Percentiles rank a stretch among this genome's conserved stretches.
phyloP scores from a whole-genome alignment of 1,140 invertebrate genomes.

The Listronotus bonariensis region DNA sequence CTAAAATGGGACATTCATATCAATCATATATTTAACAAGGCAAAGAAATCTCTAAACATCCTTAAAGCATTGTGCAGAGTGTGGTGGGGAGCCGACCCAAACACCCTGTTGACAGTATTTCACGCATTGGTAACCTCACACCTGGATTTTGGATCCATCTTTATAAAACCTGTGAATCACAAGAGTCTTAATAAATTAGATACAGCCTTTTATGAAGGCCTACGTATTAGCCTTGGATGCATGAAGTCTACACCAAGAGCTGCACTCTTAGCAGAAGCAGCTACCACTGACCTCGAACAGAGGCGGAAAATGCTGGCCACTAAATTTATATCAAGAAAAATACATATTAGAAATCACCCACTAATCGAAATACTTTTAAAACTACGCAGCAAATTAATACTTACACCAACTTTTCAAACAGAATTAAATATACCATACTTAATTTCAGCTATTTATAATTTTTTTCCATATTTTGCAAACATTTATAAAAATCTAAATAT shows the following conservation, averaged over 20 bases:
- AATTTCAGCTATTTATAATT: background rate
- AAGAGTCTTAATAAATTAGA: background rate
- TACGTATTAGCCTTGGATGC: conserved; percentile 1
- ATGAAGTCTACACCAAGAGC: conserved; percentile 18
- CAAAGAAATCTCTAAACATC: conserved; percentile 14
- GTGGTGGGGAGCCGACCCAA: conserved; percentile 15
- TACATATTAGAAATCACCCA: conserved; percentile 15
- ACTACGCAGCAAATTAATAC: background rate
- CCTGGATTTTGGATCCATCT: conserved; percentile 4
- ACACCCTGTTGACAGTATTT: conserved; percentile 4
- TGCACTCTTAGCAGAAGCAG: conserved; percentile 15
- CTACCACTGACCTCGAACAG: conserved; percentile 16
- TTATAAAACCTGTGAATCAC: background rate
- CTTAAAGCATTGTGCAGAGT: conserved; percentile 19
- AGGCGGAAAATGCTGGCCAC: conserved; percentile 18
- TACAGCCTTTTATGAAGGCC: background rate
- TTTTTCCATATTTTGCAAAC: conserved; percentile 1
- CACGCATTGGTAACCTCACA: conserved; percentile 6
- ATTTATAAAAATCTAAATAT: conserved; percentile 3
- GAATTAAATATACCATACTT: conserved; percentile 8
- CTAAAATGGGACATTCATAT: conserved; percentile 18
- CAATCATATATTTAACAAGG: background rate
- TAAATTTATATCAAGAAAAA: conserved; percentile 20
- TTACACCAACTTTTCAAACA: background rate
- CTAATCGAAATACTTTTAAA: conserved; percentile 4